Base-by-base conservation (phyloP, 1,140 invertebrate species). In the Scaptodrosophila lebanonensis region DNA sequence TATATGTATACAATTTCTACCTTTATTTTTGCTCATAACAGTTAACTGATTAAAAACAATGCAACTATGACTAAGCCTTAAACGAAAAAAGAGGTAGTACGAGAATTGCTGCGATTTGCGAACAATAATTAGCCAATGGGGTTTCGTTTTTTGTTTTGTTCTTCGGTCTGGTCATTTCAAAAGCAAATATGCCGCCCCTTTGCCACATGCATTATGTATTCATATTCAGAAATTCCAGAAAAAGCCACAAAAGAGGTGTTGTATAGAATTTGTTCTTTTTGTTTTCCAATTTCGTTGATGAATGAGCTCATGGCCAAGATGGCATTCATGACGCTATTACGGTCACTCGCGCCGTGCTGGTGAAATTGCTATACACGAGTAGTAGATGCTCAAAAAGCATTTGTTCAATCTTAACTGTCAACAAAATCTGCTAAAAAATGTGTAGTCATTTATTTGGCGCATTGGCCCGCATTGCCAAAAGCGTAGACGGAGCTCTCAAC, bases 381-480 rank as follows among this genome's bases (percentile, higher is more conserved):
- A 20, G 36, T 30, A 22, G 43, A 9, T 50, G 30, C 39, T 38
- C 29, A 9, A 15, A 20, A 12, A 30, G n/a, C n/a, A n/a, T n/a
- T n/a, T 39, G 13, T 52, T 50, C 64, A 68, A 79, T 65, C 70
- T 79, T 32, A 33, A 58, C 56, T 68, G 68, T 77, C 72, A 77
- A 67, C 72, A 61, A 61, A 79, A 77, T 77, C 72, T 58, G 59
- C 73, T 79, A 54, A 77, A 77, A 77, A 79, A 79, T 77, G 73
- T 77, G 45, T 53, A 82, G 73, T 77, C 69, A 77, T 79, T 77
- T 73, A 63, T 73, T 65, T 75, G 70, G 70, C 65, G 75, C 70
- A 64, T 73, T n/a, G 58, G 69, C 44, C 56, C 36, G 69, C 53
- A 77, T 60, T 22, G 72, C 67, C 67, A 79, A 77, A 49, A 76